phyloP scores from a whole-genome alignment of 2,113 vertebrate genomes.

The Vireo altiloquus region DNA sequence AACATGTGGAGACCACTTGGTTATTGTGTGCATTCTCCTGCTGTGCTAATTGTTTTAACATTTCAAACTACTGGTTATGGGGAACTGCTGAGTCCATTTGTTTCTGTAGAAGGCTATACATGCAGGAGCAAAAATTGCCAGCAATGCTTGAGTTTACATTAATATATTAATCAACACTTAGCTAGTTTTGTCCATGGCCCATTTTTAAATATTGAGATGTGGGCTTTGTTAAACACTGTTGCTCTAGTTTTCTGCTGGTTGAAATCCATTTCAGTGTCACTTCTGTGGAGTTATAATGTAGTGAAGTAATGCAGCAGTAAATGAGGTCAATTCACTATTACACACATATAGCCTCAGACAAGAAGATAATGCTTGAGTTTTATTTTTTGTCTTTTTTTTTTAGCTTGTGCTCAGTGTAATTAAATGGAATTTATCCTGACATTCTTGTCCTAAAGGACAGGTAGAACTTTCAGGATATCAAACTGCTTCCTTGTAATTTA shows the following conservation, averaged over 20 bases:
- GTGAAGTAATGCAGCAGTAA: background rate
- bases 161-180: background rate
- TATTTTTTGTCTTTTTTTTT: background rate
- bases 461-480: constrained; percentile 10
- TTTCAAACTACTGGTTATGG: background rate
- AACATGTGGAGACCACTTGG: background rate
- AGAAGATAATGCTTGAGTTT: background rate
- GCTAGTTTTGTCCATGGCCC: background rate
- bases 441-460: constrained; percentile 13
- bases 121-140: background rate
- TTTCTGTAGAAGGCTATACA: background rate
- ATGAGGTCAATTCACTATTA: background rate
- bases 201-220: background rate
- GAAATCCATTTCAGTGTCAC: background rate
- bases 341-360: background rate
- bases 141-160: background rate
- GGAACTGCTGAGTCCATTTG: background rate
- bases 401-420: background rate
- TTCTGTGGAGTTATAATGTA: background rate
- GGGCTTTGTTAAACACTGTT: background rate
- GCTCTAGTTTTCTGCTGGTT: background rate
- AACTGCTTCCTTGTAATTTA: constrained; percentile 37
- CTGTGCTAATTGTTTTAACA: background rate
- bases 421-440: constrained; percentile 30
- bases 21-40: background rate